phyloP scores from a whole-genome alignment of 2,888 invertebrate species.

The Ypsolopha scabrella region DNA sequence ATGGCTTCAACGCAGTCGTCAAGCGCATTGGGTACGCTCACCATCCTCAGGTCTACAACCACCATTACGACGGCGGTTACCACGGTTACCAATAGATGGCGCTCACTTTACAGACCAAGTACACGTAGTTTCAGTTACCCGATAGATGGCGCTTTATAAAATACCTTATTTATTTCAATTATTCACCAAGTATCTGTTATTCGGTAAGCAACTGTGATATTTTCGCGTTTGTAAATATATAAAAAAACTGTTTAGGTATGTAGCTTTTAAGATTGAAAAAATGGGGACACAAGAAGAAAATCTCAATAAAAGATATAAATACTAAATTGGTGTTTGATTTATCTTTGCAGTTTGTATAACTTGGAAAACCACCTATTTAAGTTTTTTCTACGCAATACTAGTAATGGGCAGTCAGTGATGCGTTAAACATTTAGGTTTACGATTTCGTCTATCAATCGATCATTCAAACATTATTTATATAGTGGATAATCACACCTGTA shows the following conservation, averaged over 20 bases:
- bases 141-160: conserved; percentile 29
- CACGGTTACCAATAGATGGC: conserved; percentile 55
- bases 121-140: conserved; percentile 13
- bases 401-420: not conserved
- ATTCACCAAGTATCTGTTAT: not conserved
- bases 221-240: not conserved
- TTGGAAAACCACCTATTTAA: too few species aligned
- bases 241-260: not conserved
- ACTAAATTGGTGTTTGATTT: not conserved
- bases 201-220: not conserved
- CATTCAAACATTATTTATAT: not conserved
- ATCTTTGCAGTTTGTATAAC: not conserved
- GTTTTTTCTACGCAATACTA: not conserved
- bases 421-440: not conserved
- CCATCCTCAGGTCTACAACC: conserved; percentile 52
- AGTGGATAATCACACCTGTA: too few species aligned
- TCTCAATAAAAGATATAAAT: not conserved
- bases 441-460: not conserved
- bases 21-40: conserved; percentile 59
- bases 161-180: not conserved
- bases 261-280: not conserved
- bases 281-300: not conserved
- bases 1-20: conserved; percentile 65
- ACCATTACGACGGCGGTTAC: conserved; percentile 33
- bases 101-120: conserved; percentile 10